phyloP scores from a whole-genome alignment of 2,888 invertebrate genomes.

The Desoria tigrina region DNA sequence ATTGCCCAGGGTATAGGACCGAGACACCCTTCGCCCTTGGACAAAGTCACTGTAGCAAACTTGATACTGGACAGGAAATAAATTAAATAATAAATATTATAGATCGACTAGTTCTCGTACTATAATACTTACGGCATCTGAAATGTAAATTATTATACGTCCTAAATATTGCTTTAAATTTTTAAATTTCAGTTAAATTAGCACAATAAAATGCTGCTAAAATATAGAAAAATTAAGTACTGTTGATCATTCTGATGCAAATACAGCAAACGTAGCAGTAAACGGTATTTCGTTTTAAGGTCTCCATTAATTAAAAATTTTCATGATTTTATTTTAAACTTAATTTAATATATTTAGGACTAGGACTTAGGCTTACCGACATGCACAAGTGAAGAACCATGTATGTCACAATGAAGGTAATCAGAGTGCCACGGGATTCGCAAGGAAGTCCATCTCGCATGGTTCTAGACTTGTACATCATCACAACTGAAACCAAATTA shows the following conservation, averaged over 20 bases:
- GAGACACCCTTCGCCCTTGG: conserved; percentile 23
- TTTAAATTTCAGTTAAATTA: neutral
- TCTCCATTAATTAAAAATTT: no score
- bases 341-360: no score
- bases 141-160: neutral
- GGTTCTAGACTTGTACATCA: conserved; percentile 4
- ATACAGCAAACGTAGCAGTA: no score
- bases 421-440: neutral
- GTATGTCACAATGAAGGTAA: conserved; percentile 16
- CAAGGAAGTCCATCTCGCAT: conserved; percentile 31
- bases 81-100: no score
- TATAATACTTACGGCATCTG: no score
- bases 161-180: conserved; percentile 6
- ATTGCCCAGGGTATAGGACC: conserved; percentile 30
- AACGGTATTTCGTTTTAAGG: no score
- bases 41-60: conserved; percentile 45
- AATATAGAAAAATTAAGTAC: neutral
- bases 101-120: no score
- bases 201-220: neutral
- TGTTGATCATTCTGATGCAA: no score
- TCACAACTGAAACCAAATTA: conserved; percentile 14
- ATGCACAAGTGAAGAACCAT: conserved; percentile 31
- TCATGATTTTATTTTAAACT: neutral
- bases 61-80: conserved; percentile 29
- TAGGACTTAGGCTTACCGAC: conserved; percentile 35